Evolutionary conservation across 2,797 vertebrate species (phyloP), one percentile per base, ranked within the genome.

Genomic region (Chrysolophus pictus): DNA sequence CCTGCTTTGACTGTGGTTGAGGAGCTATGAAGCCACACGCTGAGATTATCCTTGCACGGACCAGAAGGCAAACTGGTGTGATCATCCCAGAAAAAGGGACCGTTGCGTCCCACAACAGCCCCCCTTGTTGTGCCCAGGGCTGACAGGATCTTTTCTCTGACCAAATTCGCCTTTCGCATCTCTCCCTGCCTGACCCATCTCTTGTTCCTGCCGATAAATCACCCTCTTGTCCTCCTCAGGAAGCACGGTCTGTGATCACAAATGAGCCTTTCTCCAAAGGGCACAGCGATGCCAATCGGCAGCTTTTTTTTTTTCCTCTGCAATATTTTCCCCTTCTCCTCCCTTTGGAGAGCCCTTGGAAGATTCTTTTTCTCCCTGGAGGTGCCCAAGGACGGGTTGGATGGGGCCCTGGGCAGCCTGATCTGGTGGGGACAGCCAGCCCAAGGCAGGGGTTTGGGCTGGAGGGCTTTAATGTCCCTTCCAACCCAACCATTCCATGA

Each of bases 151-250:
- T 85, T 81, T 77, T 84, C 69, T 51, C 69, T 51, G 47, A 60
- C 47, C 68, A 72, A 28, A 63, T 79, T 83, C 60, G 0, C 1
- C 0, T 88, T 89, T 90, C 82, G 11, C 76, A 55, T 82, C 87
- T 93, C 88, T 95, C 81, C 55, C 71, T 93, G 88, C 58, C 77
- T 49, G 74, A 37, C 74, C 88, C 81, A 81, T 74, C 88, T 62
- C 87, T 92, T 87, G 80, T 87, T 92, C 77, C 70, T 67, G 51
- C 33, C 63, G 90, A 96, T 94, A 91, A 94, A 93, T 90, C 91
- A 95, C 73, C 56, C 90, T 68, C 90, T 76, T 91, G 88, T 96
- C 94, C 88, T 88, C 83, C 93, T 86, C 0, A 14, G 91, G 96
- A 96, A 93, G 67, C 70, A 90, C 1, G 7, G 55, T 72, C 76